Conservation (phyloP, 2,888 invertebrate species). For the Caradrina kadenii region DNA sequence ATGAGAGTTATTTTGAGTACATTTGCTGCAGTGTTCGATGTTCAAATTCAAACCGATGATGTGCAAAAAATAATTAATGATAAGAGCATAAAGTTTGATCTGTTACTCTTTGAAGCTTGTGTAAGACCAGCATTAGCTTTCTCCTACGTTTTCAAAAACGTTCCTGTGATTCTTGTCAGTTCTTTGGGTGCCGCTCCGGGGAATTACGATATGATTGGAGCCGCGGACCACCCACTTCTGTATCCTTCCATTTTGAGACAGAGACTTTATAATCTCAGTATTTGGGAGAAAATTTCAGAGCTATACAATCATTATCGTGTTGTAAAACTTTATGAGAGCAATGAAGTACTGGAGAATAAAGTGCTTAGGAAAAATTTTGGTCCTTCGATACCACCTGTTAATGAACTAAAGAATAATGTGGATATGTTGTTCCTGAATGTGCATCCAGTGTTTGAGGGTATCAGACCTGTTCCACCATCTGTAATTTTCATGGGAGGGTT, state of each 20-base stretch:
- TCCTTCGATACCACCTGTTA: constrained; percentile 54
- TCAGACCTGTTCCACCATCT: constrained; percentile 68
- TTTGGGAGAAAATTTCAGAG: constrained; percentile 69
- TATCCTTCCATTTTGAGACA: constrained; percentile 61
- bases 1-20: constrained; percentile 1
- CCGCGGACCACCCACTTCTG: constrained; percentile 67
- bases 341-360: constrained; percentile 37
- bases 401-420: constrained; percentile 65
- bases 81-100: constrained; percentile 61
- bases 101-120: constrained; percentile 66
- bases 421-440: constrained; percentile 70
- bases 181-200: constrained; percentile 64
- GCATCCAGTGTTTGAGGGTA: constrained; percentile 68
- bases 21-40: constrained; percentile 48
- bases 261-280: constrained; percentile 63
- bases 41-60: constrained; percentile 31
- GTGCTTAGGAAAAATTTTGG: constrained; percentile 61
- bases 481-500: constrained; percentile 71
- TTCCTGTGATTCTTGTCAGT: constrained; percentile 72
- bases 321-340: constrained; percentile 7
- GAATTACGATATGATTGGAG: constrained; percentile 65
- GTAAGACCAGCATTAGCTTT: constrained; percentile 52
- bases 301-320: constrained; percentile 54
- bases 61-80: constrained; percentile 64
- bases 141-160: constrained; percentile 54